Base-by-base conservation (phyloP, 2,113 vertebrate species). In the Leptosomus discolor region DNA sequence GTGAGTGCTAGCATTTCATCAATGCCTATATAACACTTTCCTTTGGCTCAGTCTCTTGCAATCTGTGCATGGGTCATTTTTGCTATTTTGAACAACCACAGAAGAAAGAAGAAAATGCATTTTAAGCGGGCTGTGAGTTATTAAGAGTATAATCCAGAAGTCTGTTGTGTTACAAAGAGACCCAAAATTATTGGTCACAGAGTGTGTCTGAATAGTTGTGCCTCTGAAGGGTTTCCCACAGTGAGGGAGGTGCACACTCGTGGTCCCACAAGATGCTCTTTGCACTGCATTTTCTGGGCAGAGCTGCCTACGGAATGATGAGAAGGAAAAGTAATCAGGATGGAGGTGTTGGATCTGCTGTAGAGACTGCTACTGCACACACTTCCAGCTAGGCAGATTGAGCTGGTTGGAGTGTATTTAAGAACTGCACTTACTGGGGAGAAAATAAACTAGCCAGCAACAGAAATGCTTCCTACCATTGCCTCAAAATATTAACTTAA, bases 11-110 rank as follows among this genome's bases (percentile, higher is more conserved):
- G 30, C 6, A n/a, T 61, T 67, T 74, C 41, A 58, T 61, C 32
- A 20, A 4, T 20, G 21, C 9, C 22, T 74, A 3, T 12, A 2
- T 51, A 60, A 57, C 0, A 0, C 34, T 58, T 78, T 37, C 9
- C 53, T 84, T 57, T 12, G 4, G 3, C 43, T 61, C 56, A 43
- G 9, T 26, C 29, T 83, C 24, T 24, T 75, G 15, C 53, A 48
- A 19, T 36, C 24, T 46, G 4, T 54, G 7, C 9, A 5, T 41
- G 6, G 46, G 11, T 71, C 27, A 76, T 51, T 86, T 89, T 53
- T 65, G 27, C 21, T 61, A 1, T 74, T 84, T 87, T 57, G 22
- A 86, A 60, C 14, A 43, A n/a, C 39, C 26, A 34, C 0, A 3
- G n/a, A 68, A 21, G 5, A 78, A 53, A 43, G 37, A 46, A 30